A percentile compares a stretch with the other conserved stretches of the same genome.
These are phyloP conservation scores for Nysson spinosus DNA, from an alignment of 2,888 invertebrate species.

Conservation along the genomic window DNA sequence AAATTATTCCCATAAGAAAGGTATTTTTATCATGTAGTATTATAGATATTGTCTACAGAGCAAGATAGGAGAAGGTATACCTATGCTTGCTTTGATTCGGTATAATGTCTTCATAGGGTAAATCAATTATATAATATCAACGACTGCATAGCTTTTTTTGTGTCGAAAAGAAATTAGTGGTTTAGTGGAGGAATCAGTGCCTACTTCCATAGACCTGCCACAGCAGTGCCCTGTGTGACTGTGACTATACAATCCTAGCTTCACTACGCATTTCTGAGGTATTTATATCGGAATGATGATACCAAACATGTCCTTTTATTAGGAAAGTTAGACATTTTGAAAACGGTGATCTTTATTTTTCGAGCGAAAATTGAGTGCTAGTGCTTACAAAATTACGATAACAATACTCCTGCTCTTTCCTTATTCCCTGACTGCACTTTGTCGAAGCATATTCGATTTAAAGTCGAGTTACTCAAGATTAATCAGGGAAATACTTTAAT, in stretches of 20 bases:
- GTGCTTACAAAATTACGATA: constrained; percentile 51
- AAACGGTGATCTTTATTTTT: constrained; percentile 52
- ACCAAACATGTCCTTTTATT: constrained; percentile 74
- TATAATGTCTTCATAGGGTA: constrained; percentile 68
- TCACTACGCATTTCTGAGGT: constrained; percentile 77
- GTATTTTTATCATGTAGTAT: constrained; percentile 57
- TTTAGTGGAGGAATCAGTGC: constrained; percentile 76
- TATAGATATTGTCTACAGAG: constrained; percentile 63
- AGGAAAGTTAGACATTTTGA: constrained; percentile 51
- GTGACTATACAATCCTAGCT: constrained; percentile 77
- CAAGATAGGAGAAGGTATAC: constrained; percentile 77
- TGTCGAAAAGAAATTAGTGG: constrained; percentile 72
- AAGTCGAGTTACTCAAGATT: constrained; percentile 6
- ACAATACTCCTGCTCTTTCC: constrained; percentile 52
- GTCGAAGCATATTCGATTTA: constrained; percentile 36
- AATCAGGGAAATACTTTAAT: constrained; percentile 30
- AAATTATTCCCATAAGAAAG: constrained; percentile 49
- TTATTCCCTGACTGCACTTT: constrained; percentile 43
- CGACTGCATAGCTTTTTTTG: constrained; percentile 72
- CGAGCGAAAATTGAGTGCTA: constrained; percentile 49
- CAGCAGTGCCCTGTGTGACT: constrained; percentile 77
- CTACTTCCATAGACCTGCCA: constrained; percentile 77
- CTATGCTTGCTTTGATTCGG: constrained; percentile 74
- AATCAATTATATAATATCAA: constrained; percentile 64
- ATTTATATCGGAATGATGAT: constrained; percentile 77